A percentile compares a stretch with the other conserved stretches of the same genome.
Evolutionary conservation across 2,888 invertebrate species (phyloP).

Genomic region (Ryuthela nishihirai): DNA sequence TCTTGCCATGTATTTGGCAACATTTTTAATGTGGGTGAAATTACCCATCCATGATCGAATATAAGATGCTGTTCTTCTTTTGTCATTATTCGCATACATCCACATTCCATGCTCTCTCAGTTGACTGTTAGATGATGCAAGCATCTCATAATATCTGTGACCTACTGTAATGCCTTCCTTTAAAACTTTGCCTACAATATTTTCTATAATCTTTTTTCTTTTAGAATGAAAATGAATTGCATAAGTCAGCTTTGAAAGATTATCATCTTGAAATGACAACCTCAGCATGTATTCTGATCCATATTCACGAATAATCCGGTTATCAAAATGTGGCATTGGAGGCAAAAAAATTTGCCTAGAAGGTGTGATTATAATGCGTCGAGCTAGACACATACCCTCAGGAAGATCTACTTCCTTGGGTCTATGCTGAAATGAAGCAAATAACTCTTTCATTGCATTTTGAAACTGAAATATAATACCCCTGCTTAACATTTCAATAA

Average conservation of each 20-base stretch:
- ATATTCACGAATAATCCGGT: slow-evolving; percentile 35
- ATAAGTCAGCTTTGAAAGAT: slow-evolving; percentile 33
- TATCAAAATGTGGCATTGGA: slow-evolving; percentile 37
- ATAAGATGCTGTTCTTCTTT: slow-evolving; percentile 27
- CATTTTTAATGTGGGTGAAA: slow-evolving; percentile 39
- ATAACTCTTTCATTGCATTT: slow-evolving; percentile 12
- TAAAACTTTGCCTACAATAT: slow-evolving; percentile 17
- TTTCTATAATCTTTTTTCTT: slow-evolving; percentile 23
- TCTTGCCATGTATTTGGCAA: slow-evolving; percentile 50
- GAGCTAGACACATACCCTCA: slow-evolving; percentile 24
- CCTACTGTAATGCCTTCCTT: slow-evolving; percentile 33
- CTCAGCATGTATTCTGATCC: slow-evolving; percentile 38
- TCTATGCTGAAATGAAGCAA: slow-evolving; percentile 18
- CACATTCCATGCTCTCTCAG: slow-evolving; percentile 44
- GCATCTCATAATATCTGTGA: slow-evolving; percentile 40
- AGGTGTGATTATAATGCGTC: slow-evolving; percentile 41
- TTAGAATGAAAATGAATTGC: slow-evolving; percentile 15
- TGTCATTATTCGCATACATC: slow-evolving; percentile 40
- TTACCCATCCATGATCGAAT: slow-evolving; percentile 43
- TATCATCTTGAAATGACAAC: slow-evolving; percentile 37
- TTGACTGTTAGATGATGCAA: slow-evolving; percentile 44
- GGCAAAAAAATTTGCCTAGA: slow-evolving; percentile 28
- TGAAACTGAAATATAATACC: slow-evolving; percentile 19
- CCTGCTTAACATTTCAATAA: slow-evolving; percentile 22
- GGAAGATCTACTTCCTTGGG: slow-evolving; percentile 9